Evolutionary conservation across 1,140 invertebrate species (phyloP), one percentile per base, ranked within the genome.

Genomic region (Calliphora vicina): DNA sequence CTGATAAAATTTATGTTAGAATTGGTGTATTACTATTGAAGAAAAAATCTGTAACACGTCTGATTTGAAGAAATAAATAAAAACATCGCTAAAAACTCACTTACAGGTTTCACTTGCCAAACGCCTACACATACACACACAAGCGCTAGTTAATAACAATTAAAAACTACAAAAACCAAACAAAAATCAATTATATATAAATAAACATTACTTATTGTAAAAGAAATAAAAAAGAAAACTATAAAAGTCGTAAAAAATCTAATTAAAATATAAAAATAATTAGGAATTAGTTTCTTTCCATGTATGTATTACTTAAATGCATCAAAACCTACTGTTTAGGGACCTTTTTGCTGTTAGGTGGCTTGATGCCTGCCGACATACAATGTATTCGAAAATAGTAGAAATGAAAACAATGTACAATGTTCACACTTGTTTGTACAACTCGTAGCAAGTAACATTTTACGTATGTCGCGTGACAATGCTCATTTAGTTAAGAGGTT

Each of bases 401-500:
- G 35, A 35, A 35, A 35, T 35, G 35, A 35, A 35, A n/a, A n/a
- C n/a, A n/a, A n/a, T n/a, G n/a, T n/a, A n/a, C n/a, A n/a, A 35
- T 35, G 1, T 35, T 35, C 35, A 35, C 35, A 35, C 35, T 35
- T 35, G 35, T 35, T 35, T 5, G 35, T 35, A 35, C 35, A 35
- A 35, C 35, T 35, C 35, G 35, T 35, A 35, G 35, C 5, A 35
- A 35, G 10, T 35, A 50, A 50, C 12, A 50, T 50, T 1, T 50
- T 17, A 50, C 45, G 1, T 13, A 50, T 13, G 23, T 67, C 61
- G 61, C 61, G 61, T 67, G 61, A 67, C 61, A 67, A 67, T 23
- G n/a, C 25, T 23, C 20, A 67, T 67, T 67, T 67, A 1, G 45
- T 50, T 13, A 50, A 50, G 83, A 83, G 80, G 76, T 81, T 50